Evolutionary conservation across 2,888 invertebrate genomes (phyloP), one percentile per base, ranked within the genome.

Genomic region (Andrena bucephala): DNA sequence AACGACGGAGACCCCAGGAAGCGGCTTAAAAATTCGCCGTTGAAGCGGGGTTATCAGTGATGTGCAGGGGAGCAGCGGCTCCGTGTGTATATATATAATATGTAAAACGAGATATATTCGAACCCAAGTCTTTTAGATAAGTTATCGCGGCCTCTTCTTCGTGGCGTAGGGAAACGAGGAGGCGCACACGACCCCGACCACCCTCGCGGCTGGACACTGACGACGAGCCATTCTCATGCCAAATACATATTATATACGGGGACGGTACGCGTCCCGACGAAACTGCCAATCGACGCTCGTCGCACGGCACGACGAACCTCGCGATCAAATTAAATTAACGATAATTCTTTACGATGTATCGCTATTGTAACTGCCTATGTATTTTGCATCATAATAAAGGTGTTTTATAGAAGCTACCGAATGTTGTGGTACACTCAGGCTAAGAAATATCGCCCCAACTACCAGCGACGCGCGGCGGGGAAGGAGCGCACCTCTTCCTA

Each of bases 331-430:
- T 88, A 77, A 85, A 87, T 88, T 83, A 83, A 81, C 73, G 52
- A 71, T 63, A 42, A 36, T 27, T 82, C 79, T 83, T 60, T 85
- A 87, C 67, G 77, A 81, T 88, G 69, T 84, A 85, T 78, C 27
- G 84, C 83, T 86, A 83, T 79, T 78, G 65, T 86, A 88, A 86
- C 65, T 84, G 65, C 54, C 77, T 87, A 85, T 85, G 75, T 88
- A 87, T 76, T 42, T 62, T 77, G 73, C 81, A 88, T 74, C 71
- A 29, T 42, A 87, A 88, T 83, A 88, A 88, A 88, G 48, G 50
- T 75, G 8, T 88, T 88, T 88, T 87, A 54, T 83, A 87, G 77
- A 88, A 84, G 78, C 77, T 77, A 80, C 5, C 20, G 65, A 27
- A 63, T 16, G 52, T 4, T 54, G 36, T 60, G 74, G 52, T 29